These are phyloP conservation scores for Aurelia aurita DNA, from an alignment of 30 jellyfish, hydroid and myxozoan genomes.

Conservation along the genomic window DNA sequence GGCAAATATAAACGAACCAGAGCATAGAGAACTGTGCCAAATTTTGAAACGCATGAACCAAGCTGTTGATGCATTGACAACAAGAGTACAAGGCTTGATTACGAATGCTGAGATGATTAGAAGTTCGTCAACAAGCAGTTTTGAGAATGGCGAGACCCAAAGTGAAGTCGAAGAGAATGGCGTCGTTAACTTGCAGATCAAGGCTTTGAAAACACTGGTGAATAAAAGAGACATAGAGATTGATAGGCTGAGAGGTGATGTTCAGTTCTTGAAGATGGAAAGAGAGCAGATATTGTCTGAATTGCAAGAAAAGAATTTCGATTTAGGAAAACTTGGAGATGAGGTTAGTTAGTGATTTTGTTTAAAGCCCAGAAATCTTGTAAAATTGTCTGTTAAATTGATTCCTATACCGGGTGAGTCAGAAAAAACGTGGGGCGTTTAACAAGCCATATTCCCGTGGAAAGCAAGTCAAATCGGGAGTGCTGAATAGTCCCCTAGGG, in stretches of 20 bases:
- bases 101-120: constrained; percentile 64
- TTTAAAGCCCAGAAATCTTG: too few relatives aligned
- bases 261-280: constrained; percentile 53
- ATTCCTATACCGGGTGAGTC: too few relatives aligned
- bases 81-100: constrained; percentile 52
- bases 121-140: constrained; percentile 52
- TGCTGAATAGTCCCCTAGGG: too few relatives aligned
- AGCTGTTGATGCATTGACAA: constrained; percentile 50
- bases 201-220: constrained; percentile 37
- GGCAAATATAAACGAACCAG: constrained; percentile 61
- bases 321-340: constrained; percentile 64
- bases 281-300: constrained; percentile 62
- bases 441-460: too few relatives aligned
- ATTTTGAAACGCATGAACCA: constrained; percentile 61
- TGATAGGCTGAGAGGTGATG: constrained; percentile 22
- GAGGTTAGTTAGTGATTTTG: constrained; percentile 68
- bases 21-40: constrained; percentile 70
- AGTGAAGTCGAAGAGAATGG: constrained; percentile 23
- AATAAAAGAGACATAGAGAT: constrained; percentile 39
- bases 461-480: too few relatives aligned
- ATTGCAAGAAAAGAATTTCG: constrained; percentile 68
- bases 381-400: too few relatives aligned
- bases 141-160: constrained; percentile 37
- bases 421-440: too few relatives aligned
- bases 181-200: constrained; percentile 34